Conservation (phyloP, 2,113 vertebrate genomes). For the Catharus bicknelli region DNA sequence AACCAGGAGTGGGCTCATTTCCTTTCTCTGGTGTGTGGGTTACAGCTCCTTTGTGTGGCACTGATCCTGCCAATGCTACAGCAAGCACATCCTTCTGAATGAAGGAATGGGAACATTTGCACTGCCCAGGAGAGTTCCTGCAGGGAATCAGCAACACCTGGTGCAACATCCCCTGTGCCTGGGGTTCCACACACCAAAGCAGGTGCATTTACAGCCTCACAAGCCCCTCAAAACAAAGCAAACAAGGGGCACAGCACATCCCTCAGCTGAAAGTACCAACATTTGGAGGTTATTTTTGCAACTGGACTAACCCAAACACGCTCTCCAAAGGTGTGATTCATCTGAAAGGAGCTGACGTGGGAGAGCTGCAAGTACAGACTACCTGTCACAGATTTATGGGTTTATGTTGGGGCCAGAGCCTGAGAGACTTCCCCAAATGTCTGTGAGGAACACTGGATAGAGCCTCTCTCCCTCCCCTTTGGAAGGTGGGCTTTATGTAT, state of each 20-base stretch:
- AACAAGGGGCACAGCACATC: background rate
- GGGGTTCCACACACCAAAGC: background rate
- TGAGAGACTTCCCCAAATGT: fast-evolving
- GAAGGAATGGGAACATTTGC: background rate
- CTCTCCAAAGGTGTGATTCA: background rate
- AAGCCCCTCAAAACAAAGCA: background rate
- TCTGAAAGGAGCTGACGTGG: background rate
- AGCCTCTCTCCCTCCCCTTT: background rate
- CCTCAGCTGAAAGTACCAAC: background rate
- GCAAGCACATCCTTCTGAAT: background rate
- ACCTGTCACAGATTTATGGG: background rate
- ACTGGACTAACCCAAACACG: background rate
- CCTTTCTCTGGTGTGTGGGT: background rate
- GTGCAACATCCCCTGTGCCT: background rate
- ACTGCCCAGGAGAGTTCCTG: background rate
- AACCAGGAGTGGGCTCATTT: background rate
- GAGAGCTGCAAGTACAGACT: background rate
- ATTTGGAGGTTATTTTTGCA: background rate
- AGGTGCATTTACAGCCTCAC: background rate
- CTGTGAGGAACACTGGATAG: background rate
- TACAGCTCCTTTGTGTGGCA: background rate
- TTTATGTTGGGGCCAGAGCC: background rate
- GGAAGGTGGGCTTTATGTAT: background rate
- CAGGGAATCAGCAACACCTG: background rate
- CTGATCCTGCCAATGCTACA: background rate